Percentiles rank a stretch among this genome's conserved stretches.
Conservation (phyloP, 1,140 invertebrate species). For the Laodelphax striatellus region DNA sequence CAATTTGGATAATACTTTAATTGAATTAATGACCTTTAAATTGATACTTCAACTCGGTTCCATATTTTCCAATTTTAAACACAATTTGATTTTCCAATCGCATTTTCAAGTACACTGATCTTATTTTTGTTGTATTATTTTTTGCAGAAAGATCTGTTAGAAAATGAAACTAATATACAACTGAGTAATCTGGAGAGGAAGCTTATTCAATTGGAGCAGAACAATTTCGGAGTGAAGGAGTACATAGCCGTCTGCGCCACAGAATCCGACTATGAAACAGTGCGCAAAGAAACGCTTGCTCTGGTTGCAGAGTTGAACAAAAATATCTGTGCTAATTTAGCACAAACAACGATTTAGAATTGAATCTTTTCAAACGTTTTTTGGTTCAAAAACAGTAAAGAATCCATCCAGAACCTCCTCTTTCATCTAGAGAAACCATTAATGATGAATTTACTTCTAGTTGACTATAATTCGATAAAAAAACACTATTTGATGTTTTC, state of each 20-base stretch:
- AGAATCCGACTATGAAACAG: slow-evolving; percentile 48
- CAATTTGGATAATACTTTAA: not conserved
- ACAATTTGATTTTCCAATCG: too few relatives aligned
- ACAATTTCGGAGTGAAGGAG: slow-evolving; percentile 48
- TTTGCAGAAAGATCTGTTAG: slow-evolving; percentile 44
- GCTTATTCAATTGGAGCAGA: slow-evolving; percentile 48
- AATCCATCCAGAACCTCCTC: too few relatives aligned
- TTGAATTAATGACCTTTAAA: too few relatives aligned
- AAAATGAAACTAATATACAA: slow-evolving; percentile 55
- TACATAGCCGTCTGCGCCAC: slow-evolving; percentile 48
- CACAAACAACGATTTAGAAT: slow-evolving; percentile 1
- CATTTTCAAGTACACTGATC: too few relatives aligned
- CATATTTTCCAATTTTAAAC: too few relatives aligned
- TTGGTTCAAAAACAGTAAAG: not conserved
- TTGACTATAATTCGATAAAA: too few relatives aligned
- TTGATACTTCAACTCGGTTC: too few relatives aligned
- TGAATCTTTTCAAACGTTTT: not conserved
- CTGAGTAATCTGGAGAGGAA: slow-evolving; percentile 50
- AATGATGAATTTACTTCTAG: too few relatives aligned
- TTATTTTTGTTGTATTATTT: too few relatives aligned
- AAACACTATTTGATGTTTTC: too few relatives aligned
- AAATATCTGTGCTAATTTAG: not conserved
- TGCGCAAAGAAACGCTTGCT: slow-evolving; percentile 36
- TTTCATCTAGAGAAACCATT: too few relatives aligned
- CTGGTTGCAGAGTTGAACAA: slow-evolving; percentile 14